Percentiles rank a stretch among this genome's conserved stretches.
Conservation (phyloP, 2,888 invertebrate genomes). For the Heteromurus nitidus region DNA sequence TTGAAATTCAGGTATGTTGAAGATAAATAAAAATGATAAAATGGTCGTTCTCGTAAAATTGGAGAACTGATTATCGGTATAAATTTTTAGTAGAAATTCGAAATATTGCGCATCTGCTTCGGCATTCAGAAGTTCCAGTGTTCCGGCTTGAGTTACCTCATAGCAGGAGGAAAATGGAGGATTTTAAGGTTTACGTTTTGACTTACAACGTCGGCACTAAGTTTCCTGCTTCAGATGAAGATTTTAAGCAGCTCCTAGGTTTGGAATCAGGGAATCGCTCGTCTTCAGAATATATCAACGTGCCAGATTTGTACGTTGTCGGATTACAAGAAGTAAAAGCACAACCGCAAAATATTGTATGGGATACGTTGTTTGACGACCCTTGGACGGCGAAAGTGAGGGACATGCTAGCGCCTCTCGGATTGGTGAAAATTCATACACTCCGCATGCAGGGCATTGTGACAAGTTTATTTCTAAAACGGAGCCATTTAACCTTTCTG, state of each 20-base stretch:
- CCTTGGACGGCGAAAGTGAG: constrained; percentile 82
- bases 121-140: no score
- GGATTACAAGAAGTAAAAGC: constrained; percentile 93
- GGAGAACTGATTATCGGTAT: no score
- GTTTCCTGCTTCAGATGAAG: constrained; percentile 82
- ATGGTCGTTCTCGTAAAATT: no score
- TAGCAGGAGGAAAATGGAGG: no score
- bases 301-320: constrained; percentile 90
- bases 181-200: constrained; percentile 81
- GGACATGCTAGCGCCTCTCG: constrained; percentile 69
- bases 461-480: constrained; percentile 85
- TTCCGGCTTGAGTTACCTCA: no score
- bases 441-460: constrained; percentile 90
- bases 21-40: no score
- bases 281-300: constrained; percentile 77
- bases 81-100: no score
- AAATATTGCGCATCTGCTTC: no score
- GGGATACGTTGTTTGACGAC: constrained; percentile 88
- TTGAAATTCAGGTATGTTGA: no score
- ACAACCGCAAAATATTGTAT: constrained; percentile 88
- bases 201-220: constrained; percentile 93
- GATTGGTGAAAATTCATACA: constrained; percentile 83
- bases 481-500: constrained; percentile 87
- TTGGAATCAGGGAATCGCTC: constrained; percentile 80
- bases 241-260: constrained; percentile 83